Evolutionary conservation across 2,113 vertebrate species (phyloP), one percentile per base, ranked within the genome.

Genomic region (Callorhinus ursinus): DNA sequence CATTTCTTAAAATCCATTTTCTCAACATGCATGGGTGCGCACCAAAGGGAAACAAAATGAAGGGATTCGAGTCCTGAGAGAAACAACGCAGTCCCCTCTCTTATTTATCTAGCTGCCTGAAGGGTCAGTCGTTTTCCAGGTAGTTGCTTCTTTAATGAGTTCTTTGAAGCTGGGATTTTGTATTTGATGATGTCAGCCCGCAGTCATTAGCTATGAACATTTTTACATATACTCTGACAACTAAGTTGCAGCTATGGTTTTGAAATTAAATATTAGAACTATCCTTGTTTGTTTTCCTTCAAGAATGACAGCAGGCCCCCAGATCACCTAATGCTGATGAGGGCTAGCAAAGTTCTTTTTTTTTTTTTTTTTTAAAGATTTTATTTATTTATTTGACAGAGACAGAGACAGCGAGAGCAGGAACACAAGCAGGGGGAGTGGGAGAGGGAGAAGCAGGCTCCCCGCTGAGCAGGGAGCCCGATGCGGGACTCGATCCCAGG

Each of bases 141-240:
- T 59, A 88, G 28, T 63, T 92, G 74, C 9, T 97, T 93, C 93
- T 87, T 80, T 74, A 93, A 61, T 57, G 85, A 77, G 65, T 51
- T 95, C 46, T 87, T 85, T n/a, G 79, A 96, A 67, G n/a, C 31
- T 95, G 13, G 39, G 39, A 72, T 95, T 96, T 81, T 94, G 1
- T 57, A 74, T 83, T 92, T 94, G 42, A 79, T 80, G 61, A 69
- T 22, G 36, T 82, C 28, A 71, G 28, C 4, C 24, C 89, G 7
- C 10, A 13, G 3, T 74, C 53, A 81, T 93, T 57, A 83, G 53
- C 61, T 82, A 55, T 14, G 36, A 13, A 82, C 39, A n/a, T 51
- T 51, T 92, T 84, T 31, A 93, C 19, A 42, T 42, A 61, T 11
- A 59, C 51, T 5, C 28, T 8, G 71, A 61, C n/a, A 90, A 88